Conservation (phyloP, 2,888 invertebrate species). For the Cheilosia urbana region DNA sequence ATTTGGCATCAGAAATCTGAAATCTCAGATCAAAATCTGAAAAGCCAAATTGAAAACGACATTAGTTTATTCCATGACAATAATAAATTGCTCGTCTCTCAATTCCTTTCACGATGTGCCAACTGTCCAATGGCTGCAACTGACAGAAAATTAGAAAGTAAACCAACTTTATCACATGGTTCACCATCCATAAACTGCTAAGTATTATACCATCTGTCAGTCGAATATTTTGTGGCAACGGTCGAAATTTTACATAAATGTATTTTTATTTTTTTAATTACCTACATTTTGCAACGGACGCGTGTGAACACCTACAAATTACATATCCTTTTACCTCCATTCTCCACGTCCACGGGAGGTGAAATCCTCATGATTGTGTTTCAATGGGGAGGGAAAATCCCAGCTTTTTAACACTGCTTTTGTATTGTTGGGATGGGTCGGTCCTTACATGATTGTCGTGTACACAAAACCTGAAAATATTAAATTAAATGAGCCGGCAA, state of each 20-base stretch:
- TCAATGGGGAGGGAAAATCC: constrained; percentile 4
- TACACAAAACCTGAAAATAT: constrained; percentile 40
- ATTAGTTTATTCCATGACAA: too few relatives aligned
- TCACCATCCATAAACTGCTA: too few relatives aligned
- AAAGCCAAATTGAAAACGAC: too few relatives aligned
- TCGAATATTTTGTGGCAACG: background rate
- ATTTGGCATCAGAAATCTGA: too few relatives aligned
- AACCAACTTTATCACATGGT: too few relatives aligned
- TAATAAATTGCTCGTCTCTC: too few relatives aligned
- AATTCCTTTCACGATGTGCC: too few relatives aligned
- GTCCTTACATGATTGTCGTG: constrained; percentile 39
- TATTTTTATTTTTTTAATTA: constrained; percentile 35
- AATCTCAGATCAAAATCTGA: too few relatives aligned
- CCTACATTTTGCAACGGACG: constrained; percentile 38
- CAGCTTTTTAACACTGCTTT: constrained; percentile 35
- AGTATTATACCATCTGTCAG: too few relatives aligned
- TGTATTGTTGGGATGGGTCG: constrained; percentile 17
- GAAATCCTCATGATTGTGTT: background rate
- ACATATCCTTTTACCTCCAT: background rate
- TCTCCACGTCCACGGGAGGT: background rate
- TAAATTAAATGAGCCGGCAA: constrained; percentile 59
- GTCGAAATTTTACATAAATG: too few relatives aligned
- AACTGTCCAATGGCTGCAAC: too few relatives aligned
- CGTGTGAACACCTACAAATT: background rate
- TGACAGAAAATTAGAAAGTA: too few relatives aligned